Evolutionary conservation across 2,888 invertebrate genomes (phyloP).

Genomic region (Arctia plantaginis): DNA sequence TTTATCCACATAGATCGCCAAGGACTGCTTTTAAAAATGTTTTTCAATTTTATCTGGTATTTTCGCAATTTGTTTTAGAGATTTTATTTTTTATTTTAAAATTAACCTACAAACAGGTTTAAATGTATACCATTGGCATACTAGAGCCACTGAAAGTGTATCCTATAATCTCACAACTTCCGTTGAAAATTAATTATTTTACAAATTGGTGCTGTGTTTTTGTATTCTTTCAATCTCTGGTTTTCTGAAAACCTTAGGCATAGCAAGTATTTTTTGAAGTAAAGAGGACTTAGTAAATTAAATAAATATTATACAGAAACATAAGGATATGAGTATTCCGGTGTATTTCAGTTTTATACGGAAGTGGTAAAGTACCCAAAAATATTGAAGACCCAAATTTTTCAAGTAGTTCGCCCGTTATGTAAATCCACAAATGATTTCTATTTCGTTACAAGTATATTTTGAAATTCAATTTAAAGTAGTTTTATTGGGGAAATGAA

Average conservation of each 20-base stretch:
- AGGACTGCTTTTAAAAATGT: conserved; percentile 56
- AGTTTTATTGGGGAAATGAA: neutral
- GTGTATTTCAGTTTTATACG: neutral
- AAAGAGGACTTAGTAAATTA: too few relatives aligned
- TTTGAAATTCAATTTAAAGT: neutral
- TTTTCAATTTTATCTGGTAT: conserved; percentile 37
- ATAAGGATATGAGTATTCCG: neutral
- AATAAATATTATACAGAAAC: too few relatives aligned
- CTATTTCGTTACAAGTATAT: neutral
- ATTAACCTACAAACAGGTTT: neutral
- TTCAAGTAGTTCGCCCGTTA: neutral
- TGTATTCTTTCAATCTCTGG: neutral
- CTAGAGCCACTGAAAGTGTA: neutral
- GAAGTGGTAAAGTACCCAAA: neutral
- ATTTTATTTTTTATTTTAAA: neutral
- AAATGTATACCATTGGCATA: neutral
- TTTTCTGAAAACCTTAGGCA: neutral
- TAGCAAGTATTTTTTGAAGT: too few relatives aligned
- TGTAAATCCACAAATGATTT: neutral
- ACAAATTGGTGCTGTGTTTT: neutral
- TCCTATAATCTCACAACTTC: neutral
- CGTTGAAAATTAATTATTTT: neutral
- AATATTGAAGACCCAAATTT: neutral
- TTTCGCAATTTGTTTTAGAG: neutral
- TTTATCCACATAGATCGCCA: conserved; percentile 70